A percentile compares a stretch with the other conserved stretches of the same genome.
phyloP scores from a whole-genome alignment of 2,888 invertebrate genomes.

The Himalopsyche anomala region DNA sequence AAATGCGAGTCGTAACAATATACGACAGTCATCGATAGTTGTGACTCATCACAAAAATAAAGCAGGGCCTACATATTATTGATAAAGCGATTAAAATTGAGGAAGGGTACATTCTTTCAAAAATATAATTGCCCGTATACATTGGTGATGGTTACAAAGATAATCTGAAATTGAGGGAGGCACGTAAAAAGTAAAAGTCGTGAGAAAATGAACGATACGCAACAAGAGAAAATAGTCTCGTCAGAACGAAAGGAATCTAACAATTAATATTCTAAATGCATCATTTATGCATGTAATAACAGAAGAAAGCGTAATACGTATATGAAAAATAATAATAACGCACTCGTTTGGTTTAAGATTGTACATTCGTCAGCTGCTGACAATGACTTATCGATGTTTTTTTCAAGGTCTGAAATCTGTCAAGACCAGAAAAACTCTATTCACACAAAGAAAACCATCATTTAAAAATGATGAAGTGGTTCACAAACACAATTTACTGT shows the following conservation, averaged over 20 bases:
- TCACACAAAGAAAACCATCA: constrained; percentile 48
- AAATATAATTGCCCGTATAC: neutral
- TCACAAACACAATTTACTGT: neutral
- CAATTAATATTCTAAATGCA: constrained; percentile 5
- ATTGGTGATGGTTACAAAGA: neutral
- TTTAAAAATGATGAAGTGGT: constrained; percentile 9
- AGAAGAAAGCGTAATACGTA: neutral
- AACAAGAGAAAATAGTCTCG: constrained; percentile 14
- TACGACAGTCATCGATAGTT: neutral
- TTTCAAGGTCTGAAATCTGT: constrained; percentile 47
- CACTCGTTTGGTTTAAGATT: neutral
- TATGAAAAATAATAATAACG: neutral
- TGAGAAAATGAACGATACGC: constrained; percentile 26
- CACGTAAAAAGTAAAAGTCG: constrained; percentile 38
- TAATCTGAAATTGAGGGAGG: neutral
- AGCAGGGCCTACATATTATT: neutral
- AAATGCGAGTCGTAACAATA: neutral
- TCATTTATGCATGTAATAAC: neutral
- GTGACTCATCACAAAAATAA: constrained; percentile 18
- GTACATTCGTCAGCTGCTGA: constrained; percentile 55
- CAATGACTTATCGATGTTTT: constrained; percentile 49
- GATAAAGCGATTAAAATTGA: constrained; percentile 2
- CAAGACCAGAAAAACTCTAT: constrained; percentile 27
- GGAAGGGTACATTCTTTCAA: neutral
- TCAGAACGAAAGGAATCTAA: neutral